phyloP scores from a whole-genome alignment of 2,888 invertebrate species.

The Aleiodes leptofemur region DNA sequence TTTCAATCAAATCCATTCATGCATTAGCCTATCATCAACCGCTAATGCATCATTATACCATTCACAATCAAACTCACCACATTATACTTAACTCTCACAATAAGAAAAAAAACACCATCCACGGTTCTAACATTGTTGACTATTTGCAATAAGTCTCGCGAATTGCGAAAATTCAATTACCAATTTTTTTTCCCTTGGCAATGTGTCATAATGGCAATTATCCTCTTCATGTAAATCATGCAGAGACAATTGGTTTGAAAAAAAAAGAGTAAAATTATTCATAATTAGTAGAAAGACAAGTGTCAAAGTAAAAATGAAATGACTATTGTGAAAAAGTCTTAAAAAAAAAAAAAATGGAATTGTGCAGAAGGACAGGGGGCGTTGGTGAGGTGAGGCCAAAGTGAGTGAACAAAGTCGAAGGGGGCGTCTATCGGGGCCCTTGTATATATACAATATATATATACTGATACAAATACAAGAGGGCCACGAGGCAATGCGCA shows the following conservation, averaged over 20 bases:
- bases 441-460: too few species aligned
- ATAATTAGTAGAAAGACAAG: too few species aligned
- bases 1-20: constrained; percentile 22
- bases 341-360: constrained; percentile 1
- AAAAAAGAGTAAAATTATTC: background rate
- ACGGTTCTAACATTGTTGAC: too few species aligned
- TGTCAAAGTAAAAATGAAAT: background rate
- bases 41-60: background rate
- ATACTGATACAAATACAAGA: constrained; percentile 14
- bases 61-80: background rate
- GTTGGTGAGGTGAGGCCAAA: background rate
- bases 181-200: background rate
- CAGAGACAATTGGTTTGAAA: background rate
- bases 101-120: too few species aligned
- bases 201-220: constrained; percentile 3
- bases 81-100: background rate
- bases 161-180: constrained; percentile 5
- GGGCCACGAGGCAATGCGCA: constrained; percentile 41
- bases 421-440: constrained; percentile 10
- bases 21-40: constrained; percentile 13
- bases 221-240: constrained; percentile 4
- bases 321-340: constrained; percentile 2
- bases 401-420: constrained; percentile 11
- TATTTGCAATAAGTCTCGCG: too few species aligned
- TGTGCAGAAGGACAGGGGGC: constrained; percentile 15